phyloP scores from a whole-genome alignment of 2,888 invertebrate species.

The Gisinianus flammeolus region DNA sequence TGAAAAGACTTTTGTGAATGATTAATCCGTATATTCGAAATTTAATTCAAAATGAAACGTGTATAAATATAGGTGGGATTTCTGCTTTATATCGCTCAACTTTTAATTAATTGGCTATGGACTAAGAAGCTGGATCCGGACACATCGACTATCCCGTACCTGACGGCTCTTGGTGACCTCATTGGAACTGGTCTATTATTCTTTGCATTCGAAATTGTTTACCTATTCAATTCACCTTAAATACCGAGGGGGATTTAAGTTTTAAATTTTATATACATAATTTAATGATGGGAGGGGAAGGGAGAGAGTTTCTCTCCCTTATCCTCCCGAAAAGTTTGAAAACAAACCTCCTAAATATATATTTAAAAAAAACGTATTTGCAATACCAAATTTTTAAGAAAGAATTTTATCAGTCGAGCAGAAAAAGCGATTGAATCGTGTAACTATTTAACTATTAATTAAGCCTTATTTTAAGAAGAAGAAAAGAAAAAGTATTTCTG shows the following conservation, averaged over 20 bases:
- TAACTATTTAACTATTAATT: too few relatives aligned
- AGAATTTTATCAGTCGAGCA: too few relatives aligned
- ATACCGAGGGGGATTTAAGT: background rate
- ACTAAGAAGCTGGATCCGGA: conserved; percentile 81
- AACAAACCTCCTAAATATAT: too few relatives aligned
- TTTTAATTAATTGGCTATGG: conserved; percentile 86
- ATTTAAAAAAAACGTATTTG: too few relatives aligned
- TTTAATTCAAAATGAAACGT: background rate
- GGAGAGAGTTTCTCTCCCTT: background rate
- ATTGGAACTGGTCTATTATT: conserved; percentile 80
- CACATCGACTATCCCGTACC: conserved; percentile 86
- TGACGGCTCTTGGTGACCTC: conserved; percentile 87
- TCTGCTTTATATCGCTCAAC: conserved; percentile 78
- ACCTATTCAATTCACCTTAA: background rate
- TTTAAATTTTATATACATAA: background rate
- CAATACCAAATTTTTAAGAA: too few relatives aligned
- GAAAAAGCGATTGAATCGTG: too few relatives aligned
- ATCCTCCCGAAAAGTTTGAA: background rate
- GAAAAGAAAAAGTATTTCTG: too few relatives aligned
- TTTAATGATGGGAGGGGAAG: background rate
- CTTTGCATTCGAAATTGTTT: conserved; percentile 69
- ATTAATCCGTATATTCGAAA: background rate
- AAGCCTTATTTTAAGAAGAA: too few relatives aligned
- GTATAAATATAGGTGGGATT: conserved; percentile 67
- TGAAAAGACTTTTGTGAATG: background rate